These are phyloP conservation scores for Formica selysi DNA, from an alignment of 1,140 invertebrate species.

Conservation along the genomic window DNA sequence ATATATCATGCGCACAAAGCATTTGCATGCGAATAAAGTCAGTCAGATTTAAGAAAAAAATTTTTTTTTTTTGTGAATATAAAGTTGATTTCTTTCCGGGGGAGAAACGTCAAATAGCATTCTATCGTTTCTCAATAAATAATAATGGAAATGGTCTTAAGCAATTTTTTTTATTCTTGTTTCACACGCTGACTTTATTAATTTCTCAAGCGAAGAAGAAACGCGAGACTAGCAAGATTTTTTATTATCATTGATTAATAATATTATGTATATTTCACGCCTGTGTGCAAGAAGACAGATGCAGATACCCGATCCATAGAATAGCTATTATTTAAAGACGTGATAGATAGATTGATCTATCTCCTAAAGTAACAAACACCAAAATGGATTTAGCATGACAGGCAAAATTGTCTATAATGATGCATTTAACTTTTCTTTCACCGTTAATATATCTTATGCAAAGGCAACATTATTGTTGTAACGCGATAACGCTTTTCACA, in stretches of 20 bases:
- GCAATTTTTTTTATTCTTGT: too few relatives aligned
- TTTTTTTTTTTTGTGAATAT: background rate
- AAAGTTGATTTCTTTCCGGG: background rate
- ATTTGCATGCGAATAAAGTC: background rate
- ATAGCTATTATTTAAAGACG: constrained; percentile 29
- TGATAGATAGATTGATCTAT: constrained; percentile 52
- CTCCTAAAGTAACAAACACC: background rate
- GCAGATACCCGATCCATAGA: constrained; percentile 22
- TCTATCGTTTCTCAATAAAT: background rate
- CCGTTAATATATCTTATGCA: background rate
- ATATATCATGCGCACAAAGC: background rate
- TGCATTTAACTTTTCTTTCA: constrained; percentile 51
- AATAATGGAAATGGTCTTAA: background rate
- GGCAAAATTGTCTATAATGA: background rate
- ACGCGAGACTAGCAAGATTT: background rate
- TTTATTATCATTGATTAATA: constrained; percentile 26
- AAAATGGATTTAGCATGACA: constrained; percentile 33
- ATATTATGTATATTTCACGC: constrained; percentile 43
- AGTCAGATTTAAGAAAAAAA: constrained; percentile 1
- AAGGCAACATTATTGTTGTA: background rate
- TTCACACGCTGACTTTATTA: background rate
- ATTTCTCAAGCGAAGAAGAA: background rate
- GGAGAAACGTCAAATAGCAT: too few relatives aligned
- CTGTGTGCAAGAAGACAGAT: constrained; percentile 39
- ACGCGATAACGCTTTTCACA: background rate